Percentiles rank a stretch among this genome's conserved stretches.
Conservation (phyloP, 2,888 invertebrate species). For the Coelinius sp. region DNA sequence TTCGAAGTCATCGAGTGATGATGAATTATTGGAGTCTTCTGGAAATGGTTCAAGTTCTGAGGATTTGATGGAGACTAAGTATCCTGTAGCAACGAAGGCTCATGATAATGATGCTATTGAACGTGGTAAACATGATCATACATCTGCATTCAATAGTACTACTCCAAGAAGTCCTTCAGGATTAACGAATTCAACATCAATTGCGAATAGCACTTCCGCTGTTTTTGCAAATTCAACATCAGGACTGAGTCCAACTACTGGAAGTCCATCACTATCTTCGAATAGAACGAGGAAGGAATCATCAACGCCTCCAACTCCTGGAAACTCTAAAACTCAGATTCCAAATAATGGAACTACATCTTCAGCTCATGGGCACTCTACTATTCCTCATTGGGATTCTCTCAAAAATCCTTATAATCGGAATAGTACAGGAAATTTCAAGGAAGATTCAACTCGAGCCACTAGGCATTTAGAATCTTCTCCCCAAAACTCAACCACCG, state of each 20-base stretch:
- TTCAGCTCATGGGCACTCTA: background rate
- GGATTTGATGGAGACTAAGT: background rate
- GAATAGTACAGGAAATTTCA: background rate
- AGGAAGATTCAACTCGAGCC: background rate
- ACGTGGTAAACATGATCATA: background rate
- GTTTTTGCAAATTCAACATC: slow-evolving; percentile 1
- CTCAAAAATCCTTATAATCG: background rate
- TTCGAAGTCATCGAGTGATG: slow-evolving; percentile 32
- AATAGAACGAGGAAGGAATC: no score
- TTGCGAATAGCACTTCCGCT: background rate
- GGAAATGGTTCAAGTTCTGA: background rate
- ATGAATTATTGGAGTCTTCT: background rate
- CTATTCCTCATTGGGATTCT: background rate
- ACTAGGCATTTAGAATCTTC: background rate
- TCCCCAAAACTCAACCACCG: background rate
- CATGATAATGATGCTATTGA: background rate
- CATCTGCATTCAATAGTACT: slow-evolving; percentile 17
- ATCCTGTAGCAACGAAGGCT: background rate
- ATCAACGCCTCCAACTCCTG: background rate
- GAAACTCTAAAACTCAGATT: background rate
- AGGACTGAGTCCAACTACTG: background rate
- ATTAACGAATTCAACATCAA: background rate
- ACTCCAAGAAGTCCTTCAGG: background rate
- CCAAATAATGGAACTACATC: background rate
- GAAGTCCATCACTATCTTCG: background rate